Evolutionary conservation across 2,888 invertebrate species (phyloP).

Genomic region (Folsomia candida): DNA sequence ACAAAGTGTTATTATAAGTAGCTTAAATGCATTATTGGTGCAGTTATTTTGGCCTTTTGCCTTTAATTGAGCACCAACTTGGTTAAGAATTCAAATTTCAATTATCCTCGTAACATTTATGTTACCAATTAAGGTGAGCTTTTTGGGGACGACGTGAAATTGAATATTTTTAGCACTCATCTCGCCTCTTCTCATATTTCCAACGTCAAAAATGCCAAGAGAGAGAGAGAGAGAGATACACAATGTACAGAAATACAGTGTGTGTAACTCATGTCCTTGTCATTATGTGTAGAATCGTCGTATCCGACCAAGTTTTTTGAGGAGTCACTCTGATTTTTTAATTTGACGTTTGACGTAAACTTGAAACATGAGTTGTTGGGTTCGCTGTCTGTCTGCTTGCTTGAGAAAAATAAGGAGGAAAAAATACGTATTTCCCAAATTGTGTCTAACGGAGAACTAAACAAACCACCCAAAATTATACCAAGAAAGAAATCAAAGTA

Average conservation of each 20-base stretch:
- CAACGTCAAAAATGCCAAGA: background rate
- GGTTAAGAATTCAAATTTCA: background rate
- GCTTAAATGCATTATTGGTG: background rate
- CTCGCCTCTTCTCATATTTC: background rate
- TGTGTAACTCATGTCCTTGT: background rate
- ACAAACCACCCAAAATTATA: too few species aligned
- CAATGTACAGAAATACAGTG: too few species aligned
- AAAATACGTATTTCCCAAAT: too few species aligned
- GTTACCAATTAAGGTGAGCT: background rate
- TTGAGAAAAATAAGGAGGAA: too few species aligned
- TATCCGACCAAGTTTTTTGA: too few species aligned
- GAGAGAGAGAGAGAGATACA: background rate
- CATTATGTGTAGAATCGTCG: too few species aligned
- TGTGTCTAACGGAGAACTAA: too few species aligned
- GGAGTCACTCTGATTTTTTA: background rate
- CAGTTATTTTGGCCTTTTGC: background rate
- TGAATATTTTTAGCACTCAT: background rate
- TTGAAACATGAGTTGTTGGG: background rate
- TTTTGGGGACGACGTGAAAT: background rate
- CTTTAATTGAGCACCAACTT: background rate
- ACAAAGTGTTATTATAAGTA: too few species aligned
- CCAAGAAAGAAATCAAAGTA: too few species aligned
- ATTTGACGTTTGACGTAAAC: background rate
- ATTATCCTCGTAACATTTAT: too few species aligned
- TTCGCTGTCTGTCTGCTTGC: background rate